phyloP scores from a whole-genome alignment of 2,797 vertebrate species.

The Ambastaia sidthimunki region DNA sequence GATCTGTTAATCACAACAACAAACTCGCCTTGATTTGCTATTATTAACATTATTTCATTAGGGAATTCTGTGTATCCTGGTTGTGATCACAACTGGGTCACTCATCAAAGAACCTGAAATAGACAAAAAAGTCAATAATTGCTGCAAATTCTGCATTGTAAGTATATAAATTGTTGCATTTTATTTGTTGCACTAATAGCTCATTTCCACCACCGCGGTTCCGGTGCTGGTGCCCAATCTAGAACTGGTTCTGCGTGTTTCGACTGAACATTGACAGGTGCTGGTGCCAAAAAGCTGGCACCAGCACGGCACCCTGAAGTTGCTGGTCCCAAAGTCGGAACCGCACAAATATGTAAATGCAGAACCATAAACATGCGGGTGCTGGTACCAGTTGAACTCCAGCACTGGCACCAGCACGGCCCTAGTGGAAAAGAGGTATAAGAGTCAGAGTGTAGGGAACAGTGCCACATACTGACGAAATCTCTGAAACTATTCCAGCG shows the following conservation, averaged over 20 bases:
- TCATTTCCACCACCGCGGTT: no score
- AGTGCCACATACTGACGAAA: slow-evolving; percentile 67
- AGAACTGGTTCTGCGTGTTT: no score
- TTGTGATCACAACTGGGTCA: slow-evolving; percentile 82
- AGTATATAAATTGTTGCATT: slow-evolving; percentile 38
- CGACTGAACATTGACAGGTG: no score
- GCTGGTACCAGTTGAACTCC: slow-evolving; percentile 82
- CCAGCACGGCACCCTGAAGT: no score
- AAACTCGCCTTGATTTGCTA: slow-evolving; percentile 77
- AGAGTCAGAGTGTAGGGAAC: slow-evolving; percentile 80
- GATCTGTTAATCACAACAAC: slow-evolving; percentile 86
- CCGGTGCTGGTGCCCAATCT: no score
- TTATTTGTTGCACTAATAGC: no score
- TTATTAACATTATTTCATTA: slow-evolving; percentile 63
- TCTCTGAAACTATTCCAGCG: slow-evolving; percentile 44
- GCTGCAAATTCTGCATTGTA: neutral
- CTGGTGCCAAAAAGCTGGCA: no score
- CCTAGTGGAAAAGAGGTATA: slow-evolving; percentile 72
- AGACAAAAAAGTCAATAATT: neutral
- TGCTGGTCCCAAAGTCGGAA: no score
- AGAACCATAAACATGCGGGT: no score
- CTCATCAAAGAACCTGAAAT: slow-evolving; percentile 80
- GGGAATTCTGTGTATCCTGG: slow-evolving; percentile 83
- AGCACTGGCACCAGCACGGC: no score
- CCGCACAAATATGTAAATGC: no score